A percentile compares a stretch with the other conserved stretches of the same genome.
phyloP scores from a whole-genome alignment of 2,113 vertebrate genomes.

The Ptilonorhynchus violaceus region DNA sequence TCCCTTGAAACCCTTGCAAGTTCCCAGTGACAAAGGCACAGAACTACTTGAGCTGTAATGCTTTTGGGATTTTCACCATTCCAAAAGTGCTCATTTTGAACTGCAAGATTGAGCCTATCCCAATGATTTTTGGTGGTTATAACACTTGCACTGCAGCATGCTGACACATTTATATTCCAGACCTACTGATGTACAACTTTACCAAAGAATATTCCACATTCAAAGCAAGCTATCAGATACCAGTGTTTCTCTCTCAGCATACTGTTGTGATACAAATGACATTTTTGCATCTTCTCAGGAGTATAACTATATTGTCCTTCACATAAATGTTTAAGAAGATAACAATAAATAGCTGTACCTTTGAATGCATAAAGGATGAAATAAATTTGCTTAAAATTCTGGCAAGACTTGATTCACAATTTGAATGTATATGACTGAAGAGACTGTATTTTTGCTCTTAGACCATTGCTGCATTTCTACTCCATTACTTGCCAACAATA shows the following conservation, averaged over 20 bases:
- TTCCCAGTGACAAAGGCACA: neutral
- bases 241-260: neutral
- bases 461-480: neutral
- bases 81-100: neutral
- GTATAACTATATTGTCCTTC: neutral
- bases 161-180: neutral
- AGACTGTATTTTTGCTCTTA: neutral
- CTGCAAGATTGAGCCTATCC: neutral
- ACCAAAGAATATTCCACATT: rapidly evolving
- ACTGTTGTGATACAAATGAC: neutral
- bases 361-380: neutral
- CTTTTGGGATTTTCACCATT: neutral
- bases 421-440: neutral
- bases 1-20: neutral
- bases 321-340: neutral
- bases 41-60: rapidly evolving
- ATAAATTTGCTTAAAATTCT: neutral
- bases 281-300: neutral
- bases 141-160: neutral
- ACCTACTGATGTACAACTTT: neutral
- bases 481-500: neutral
- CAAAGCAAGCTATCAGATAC: neutral
- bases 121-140: neutral
- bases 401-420: neutral
- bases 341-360: neutral